Percentiles rank a stretch among this genome's conserved stretches.
phyloP scores from a whole-genome alignment of 2,113 vertebrate genomes.

The Limnothrissa miodon region DNA sequence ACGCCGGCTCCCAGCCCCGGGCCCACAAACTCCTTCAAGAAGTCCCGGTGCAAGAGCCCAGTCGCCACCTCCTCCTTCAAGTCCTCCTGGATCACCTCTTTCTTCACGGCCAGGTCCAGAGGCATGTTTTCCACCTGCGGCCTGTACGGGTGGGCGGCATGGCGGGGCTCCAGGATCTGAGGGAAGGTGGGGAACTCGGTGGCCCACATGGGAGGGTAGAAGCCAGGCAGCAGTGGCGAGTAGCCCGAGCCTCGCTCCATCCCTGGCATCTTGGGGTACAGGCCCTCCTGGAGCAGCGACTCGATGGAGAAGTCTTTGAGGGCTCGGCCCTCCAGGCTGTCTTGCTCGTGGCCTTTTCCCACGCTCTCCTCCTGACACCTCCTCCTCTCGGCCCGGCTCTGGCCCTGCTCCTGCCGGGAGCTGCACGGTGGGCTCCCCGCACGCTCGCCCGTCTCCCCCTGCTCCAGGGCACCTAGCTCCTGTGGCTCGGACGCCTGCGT shows the following conservation, averaged over 20 bases:
- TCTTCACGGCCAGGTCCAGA: constrained; percentile 88
- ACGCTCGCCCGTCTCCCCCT: constrained; percentile 57
- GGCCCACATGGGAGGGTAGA: constrained; percentile 92
- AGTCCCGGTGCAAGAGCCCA: constrained; percentile 80
- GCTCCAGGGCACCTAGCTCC: constrained; percentile 51
- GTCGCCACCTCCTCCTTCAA: constrained; percentile 84
- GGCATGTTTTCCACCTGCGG: constrained; percentile 76
- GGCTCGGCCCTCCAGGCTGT: constrained; percentile 66
- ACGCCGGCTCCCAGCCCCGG: constrained; percentile 52
- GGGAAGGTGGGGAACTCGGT: constrained; percentile 81
- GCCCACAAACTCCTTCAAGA: constrained; percentile 85
- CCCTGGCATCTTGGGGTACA: constrained; percentile 84
- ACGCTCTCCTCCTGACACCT: constrained; percentile 57
- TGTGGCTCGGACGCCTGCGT: constrained; percentile 62
- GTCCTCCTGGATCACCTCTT: constrained; percentile 93
- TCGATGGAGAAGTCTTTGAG: constrained; percentile 96
- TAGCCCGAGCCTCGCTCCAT: constrained; percentile 81
- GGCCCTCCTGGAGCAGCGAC: constrained; percentile 89
- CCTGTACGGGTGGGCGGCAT: constrained; percentile 66
- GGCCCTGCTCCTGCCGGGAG: constrained; percentile 71
- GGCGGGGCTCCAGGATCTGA: constrained; percentile 67
- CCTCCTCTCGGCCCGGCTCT: constrained; percentile 22
- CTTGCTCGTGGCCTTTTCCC: constrained; percentile 68
- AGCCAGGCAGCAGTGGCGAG: constrained; percentile 83
- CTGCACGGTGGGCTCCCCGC: constrained; percentile 75